Base-by-base conservation (phyloP, 2,888 invertebrate genomes). In the Hipparchia semele region DNA sequence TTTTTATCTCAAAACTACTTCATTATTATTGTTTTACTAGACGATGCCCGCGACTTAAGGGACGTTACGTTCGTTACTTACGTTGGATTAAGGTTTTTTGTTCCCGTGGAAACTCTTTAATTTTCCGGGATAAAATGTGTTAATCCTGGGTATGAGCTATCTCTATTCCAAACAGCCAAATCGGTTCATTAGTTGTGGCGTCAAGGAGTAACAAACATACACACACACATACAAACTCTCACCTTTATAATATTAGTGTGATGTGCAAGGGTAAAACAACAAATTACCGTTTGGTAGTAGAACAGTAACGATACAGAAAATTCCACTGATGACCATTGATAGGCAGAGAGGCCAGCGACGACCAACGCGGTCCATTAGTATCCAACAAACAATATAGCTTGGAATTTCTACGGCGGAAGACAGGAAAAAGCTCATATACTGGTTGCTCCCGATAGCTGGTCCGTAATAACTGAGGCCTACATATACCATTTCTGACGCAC, bases 401-500 rank as follows among this genome's bases (percentile, higher is more conserved):
- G 98, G 98, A 80, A 98, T 96, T 90, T 98, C 98, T 5, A 98
- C 98, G 0, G 96, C 95, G 0, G 97, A 97, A 2, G 98, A 97
- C 62, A 98, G 94, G 76, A 98, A 96, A 87, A 98, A 98, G 83
- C 98, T 98, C 82, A 98, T 94, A 88, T 98, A 98, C 81, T 98
- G 97, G 87, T 98, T 97, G 82, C 95, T 97, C 9, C 98, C 98
- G 70, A 98, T 94, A 1, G 98, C 96, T 9, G 98, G 98, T 0
- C 98, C 98, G 82, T 98, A 98, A 84, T 98, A 98, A 79, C 98
- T 98, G 58, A 98, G 94, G 0, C 98, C 98, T 23, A 98, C 97
- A 84, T 98, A 98, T 2, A 98, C 98, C 87, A 97, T 98, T 83
- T 98, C 98, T 81, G 98, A 98, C 67, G 98, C 98, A 86, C 98